Evolutionary conservation across 2,113 vertebrate genomes (phyloP).

Genomic region (Peromyscus californicus): DNA sequence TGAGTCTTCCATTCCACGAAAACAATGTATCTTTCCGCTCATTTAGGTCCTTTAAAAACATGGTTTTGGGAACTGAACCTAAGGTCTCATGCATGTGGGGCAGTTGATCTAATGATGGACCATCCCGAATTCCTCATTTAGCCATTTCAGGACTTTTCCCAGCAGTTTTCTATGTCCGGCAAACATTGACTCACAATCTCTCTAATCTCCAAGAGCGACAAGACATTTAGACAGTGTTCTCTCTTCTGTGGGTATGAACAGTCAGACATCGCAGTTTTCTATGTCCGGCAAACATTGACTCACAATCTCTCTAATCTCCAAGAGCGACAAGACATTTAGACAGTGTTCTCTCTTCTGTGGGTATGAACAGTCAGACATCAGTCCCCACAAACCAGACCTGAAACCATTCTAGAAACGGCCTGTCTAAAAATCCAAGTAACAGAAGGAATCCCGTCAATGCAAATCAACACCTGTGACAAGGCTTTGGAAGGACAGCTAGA

Average conservation of each 20-base stretch:
- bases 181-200: background rate
- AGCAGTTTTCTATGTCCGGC: background rate
- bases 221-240: background rate
- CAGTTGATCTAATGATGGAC: background rate
- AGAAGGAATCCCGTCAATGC: slow-evolving; percentile 55
- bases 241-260: background rate
- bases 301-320: background rate
- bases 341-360: background rate
- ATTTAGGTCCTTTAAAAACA: background rate
- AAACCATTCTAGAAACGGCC: background rate
- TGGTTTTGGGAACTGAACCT: background rate
- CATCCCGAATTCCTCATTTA: no score
- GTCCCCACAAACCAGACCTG: background rate
- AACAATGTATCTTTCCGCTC: background rate
- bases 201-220: background rate
- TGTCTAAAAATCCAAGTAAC: slow-evolving; percentile 13
- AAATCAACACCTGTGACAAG: slow-evolving; percentile 63
- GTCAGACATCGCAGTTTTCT: background rate
- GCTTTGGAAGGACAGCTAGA: slow-evolving; percentile 31
- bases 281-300: background rate
- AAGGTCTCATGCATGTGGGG: background rate
- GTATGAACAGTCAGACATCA: background rate
- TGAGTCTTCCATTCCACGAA: background rate
- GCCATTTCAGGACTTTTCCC: background rate
- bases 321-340: background rate